phyloP scores from a whole-genome alignment of 1,140 invertebrate species.

The Bacillus rossius region DNA sequence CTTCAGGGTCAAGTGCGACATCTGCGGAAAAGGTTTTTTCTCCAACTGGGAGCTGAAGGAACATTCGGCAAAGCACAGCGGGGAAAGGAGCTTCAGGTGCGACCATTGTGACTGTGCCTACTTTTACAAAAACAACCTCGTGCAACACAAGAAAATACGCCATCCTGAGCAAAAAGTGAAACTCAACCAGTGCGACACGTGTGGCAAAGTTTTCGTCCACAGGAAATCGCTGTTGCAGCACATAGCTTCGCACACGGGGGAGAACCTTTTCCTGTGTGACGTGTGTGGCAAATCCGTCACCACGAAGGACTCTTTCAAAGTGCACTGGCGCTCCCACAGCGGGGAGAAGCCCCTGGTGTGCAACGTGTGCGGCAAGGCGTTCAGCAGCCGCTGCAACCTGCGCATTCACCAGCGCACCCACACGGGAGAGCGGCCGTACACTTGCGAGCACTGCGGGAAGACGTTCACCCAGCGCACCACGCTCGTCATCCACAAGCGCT shows the following conservation, averaged over 20 bases:
- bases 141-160: conserved; percentile 5
- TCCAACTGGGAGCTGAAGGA: conserved; percentile 55
- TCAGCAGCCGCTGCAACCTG: conserved; percentile 15
- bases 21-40: conserved; percentile 44
- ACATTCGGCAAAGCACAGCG: conserved; percentile 68
- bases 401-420: conserved; percentile 39
- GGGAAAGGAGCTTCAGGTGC: conserved; percentile 42
- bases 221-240: conserved; percentile 2
- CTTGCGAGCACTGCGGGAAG: conserved; percentile 58
- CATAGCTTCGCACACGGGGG: conserved; percentile 51
- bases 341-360: conserved; percentile 1
- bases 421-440: conserved; percentile 44
- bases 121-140: conserved; percentile 36
- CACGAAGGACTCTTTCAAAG: conserved; percentile 7
- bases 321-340: neutral
- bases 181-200: neutral
- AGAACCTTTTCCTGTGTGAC: conserved; percentile 56
- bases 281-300: conserved; percentile 50
- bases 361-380: conserved; percentile 5
- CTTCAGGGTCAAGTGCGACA: conserved; percentile 37
- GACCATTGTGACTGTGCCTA: conserved; percentile 41
- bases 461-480: conserved; percentile 59
- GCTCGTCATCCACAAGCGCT: conserved; percentile 40
- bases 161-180: neutral
- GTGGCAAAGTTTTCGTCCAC: neutral